A percentile compares a stretch with the other conserved stretches of the same genome.
Conservation (phyloP, 2,113 vertebrate genomes). For the Podarcis cretensis region DNA sequence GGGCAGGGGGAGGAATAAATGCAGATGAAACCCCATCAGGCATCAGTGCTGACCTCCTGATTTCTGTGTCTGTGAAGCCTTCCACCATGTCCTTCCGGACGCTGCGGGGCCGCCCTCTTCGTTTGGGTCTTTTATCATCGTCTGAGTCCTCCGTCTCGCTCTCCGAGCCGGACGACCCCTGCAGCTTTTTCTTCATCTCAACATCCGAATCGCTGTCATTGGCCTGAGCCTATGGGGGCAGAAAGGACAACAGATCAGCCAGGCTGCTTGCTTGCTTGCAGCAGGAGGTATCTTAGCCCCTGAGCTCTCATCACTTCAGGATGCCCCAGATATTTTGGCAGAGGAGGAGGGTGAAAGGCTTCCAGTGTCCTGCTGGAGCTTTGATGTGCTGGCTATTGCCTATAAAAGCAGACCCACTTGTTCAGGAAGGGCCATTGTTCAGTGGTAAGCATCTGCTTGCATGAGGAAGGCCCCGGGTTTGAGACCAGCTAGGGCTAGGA, state of each 20-base stretch:
- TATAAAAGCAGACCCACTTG: no score
- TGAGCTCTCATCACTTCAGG: neutral
- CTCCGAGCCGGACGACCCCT: slow-evolving; percentile 92
- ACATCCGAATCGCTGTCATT: slow-evolving; percentile 97
- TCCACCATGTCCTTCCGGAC: slow-evolving; percentile 96
- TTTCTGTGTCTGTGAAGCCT: slow-evolving; percentile 95
- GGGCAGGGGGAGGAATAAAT: neutral
- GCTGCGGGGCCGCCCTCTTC: slow-evolving; percentile 88
- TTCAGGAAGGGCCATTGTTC: no score
- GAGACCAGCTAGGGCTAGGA: no score
- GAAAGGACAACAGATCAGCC: neutral
- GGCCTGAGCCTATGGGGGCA: slow-evolving; percentile 82
- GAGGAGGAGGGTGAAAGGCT: neutral
- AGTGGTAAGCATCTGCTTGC: no score
- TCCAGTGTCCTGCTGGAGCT: neutral
- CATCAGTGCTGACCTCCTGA: slow-evolving; percentile 84
- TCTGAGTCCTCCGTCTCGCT: slow-evolving; percentile 95
- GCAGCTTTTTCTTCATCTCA: slow-evolving; percentile 90
- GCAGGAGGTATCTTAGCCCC: no score
- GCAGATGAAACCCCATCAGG: neutral
- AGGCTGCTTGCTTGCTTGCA: no score
- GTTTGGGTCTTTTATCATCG: slow-evolving; percentile 95
- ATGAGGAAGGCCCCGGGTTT: no score
- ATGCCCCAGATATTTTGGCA: neutral
- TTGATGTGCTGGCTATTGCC: no score